Base-by-base conservation (phyloP, 2,888 invertebrate genomes). In the Frankliniella fusca region DNA sequence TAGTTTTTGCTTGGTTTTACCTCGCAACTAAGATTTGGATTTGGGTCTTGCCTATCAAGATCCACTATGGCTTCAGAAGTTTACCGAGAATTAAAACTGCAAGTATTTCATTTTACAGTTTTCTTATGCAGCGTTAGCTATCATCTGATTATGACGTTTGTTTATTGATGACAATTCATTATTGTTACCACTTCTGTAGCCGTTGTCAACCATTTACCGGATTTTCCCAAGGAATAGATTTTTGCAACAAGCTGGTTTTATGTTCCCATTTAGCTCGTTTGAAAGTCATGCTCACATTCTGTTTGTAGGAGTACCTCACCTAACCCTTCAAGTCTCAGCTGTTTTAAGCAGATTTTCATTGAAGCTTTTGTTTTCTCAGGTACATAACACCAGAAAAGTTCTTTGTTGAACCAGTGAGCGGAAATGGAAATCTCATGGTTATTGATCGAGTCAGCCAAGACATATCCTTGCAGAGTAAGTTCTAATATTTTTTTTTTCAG, bases 351-450 rank as follows among this genome's bases (percentile, higher is more conserved):
- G 85, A 83, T 83, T 50, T n/a, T 49, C 65, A 28, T 82, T 81
- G 20, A 80, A 48, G 18, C 20, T 48, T 84, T 82, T 82, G 85
- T 85, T 85, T 84, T 90, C 90, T 83, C 86, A 95, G 95, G 85
- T 95, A 95, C 86, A 93, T 93, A 84, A 96, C 96, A n/a, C 92
- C 94, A 81, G 97, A 97, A 86, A 95, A 94, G 88, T 96, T 97
- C 88, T 95, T 93, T 86, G 91, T 97, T 85, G 96, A 96, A 88
- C 95, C 97, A 20, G 92, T 93, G 84, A 91, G 80, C 49, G 70
- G 82, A 81, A 23, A 50, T 79, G 92, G 92, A 85, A 94, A 95
- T 87, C 88, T 96, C 83, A 89, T 98, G 85, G 91, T 96, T 82
- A 95, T 98, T 86, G 97, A 98, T 88, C 91, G 97, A 87, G 90